phyloP scores from a whole-genome alignment of 2,888 invertebrate genomes.

The Dicranocentrus wangi region DNA sequence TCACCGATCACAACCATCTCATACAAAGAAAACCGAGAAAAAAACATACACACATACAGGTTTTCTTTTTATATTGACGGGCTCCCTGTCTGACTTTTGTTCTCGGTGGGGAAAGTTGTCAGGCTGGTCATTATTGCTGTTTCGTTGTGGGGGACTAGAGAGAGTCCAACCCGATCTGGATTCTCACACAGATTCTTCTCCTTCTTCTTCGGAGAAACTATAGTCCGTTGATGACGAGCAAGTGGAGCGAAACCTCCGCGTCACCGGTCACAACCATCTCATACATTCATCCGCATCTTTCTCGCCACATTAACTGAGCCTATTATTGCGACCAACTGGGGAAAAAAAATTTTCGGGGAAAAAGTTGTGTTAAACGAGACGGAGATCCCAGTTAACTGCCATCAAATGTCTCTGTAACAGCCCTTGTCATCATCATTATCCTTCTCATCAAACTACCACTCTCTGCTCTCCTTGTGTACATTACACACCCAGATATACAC shows the following conservation, averaged over 20 bases:
- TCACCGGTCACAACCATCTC: constrained; percentile 55
- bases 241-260: constrained; percentile 36
- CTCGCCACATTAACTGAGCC: constrained; percentile 55
- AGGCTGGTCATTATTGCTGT: constrained; percentile 60
- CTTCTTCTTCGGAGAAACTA: too few relatives aligned
- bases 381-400: constrained; percentile 59
- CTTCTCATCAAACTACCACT: constrained; percentile 43
- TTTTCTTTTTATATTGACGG: background rate
- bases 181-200: too few relatives aligned
- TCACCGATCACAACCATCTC: constrained; percentile 53
- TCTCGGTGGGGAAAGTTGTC: constrained; percentile 38
- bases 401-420: constrained; percentile 62
- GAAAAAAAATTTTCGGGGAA: too few relatives aligned
- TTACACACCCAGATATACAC: background rate
- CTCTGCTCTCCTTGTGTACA: constrained; percentile 6
- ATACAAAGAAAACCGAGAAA: too few relatives aligned
- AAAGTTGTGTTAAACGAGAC: constrained; percentile 53
- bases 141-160: too few relatives aligned
- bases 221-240: background rate
- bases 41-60: background rate
- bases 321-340: too few relatives aligned
- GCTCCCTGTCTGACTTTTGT: background rate
- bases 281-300: constrained; percentile 41
- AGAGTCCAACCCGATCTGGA: too few relatives aligned
- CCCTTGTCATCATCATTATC: constrained; percentile 61